Conservation (phyloP, 2,113 vertebrate genomes). For the Ahaetulla prasina region DNA sequence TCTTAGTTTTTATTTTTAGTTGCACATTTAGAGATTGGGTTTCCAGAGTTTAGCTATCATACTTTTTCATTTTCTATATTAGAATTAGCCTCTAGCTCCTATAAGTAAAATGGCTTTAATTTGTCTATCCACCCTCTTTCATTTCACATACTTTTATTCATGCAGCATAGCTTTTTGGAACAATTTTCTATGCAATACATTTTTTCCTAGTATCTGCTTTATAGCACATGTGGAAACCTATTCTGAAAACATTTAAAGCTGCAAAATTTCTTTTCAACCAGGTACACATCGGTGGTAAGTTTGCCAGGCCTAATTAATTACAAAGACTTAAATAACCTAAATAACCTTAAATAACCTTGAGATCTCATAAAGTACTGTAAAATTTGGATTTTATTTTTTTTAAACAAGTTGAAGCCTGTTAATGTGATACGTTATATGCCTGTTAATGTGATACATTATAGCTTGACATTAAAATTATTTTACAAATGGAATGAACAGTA, state of each 20-base stretch:
- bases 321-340: neutral
- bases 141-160: rapidly evolving
- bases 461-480: conserved; percentile 17
- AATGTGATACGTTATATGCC: neutral
- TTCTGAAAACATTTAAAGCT: neutral
- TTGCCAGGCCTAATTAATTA: neutral
- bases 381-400: neutral
- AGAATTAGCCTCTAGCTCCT: conserved; percentile 68
- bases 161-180: neutral
- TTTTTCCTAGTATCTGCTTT: neutral
- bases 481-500: neutral
- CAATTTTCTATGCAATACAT: neutral
- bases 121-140: neutral
- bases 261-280: conserved; percentile 10
- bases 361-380: neutral
- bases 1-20: conserved; percentile 24
- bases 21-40: conserved; percentile 88
- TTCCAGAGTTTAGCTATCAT: conserved; percentile 85
- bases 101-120: conserved; percentile 22
- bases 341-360: no score
- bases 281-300: neutral
- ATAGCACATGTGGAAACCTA: conserved; percentile 2
- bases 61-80: conserved; percentile 79
- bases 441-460: neutral
- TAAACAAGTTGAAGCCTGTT: neutral